Evolutionary conservation across 2,113 vertebrate genomes (phyloP).

Genomic region (Porphyrio hochstetteri): DNA sequence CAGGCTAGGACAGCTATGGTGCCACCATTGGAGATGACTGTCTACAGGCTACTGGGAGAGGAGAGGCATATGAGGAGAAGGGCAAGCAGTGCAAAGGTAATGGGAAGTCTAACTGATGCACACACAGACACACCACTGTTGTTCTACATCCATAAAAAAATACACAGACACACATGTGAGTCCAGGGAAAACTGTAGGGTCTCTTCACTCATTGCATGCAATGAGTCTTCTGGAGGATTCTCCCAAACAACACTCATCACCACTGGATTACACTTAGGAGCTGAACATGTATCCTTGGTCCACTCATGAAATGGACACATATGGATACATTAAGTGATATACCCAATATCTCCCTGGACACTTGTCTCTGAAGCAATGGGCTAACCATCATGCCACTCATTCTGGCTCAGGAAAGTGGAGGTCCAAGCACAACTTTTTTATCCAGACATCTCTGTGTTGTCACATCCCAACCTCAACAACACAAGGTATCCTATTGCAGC

Average conservation of each 20-base stretch:
- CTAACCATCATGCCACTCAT: background rate
- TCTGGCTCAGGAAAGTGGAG: background rate
- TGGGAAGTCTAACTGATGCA: background rate
- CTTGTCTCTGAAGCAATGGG: background rate
- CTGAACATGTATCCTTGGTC: background rate
- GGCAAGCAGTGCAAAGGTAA: slow-evolving; percentile 34
- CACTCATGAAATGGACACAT: background rate
- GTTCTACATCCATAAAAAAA: background rate
- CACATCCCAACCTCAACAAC: background rate
- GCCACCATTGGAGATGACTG: background rate
- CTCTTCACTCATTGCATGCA: background rate
- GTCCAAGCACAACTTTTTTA: background rate
- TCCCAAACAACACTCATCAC: background rate
- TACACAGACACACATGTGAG: background rate
- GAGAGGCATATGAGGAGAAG: background rate
- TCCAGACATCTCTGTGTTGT: background rate
- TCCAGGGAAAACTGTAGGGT: background rate
- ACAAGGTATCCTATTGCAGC: background rate
- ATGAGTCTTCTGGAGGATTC: background rate
- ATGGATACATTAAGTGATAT: background rate
- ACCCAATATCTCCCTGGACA: background rate
- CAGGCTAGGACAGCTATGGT: background rate
- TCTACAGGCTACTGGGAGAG: background rate
- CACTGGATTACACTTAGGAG: background rate
- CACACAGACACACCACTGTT: background rate